Conservation (phyloP, 2,113 vertebrate species). For the Neodon shergylaensis region DNA sequence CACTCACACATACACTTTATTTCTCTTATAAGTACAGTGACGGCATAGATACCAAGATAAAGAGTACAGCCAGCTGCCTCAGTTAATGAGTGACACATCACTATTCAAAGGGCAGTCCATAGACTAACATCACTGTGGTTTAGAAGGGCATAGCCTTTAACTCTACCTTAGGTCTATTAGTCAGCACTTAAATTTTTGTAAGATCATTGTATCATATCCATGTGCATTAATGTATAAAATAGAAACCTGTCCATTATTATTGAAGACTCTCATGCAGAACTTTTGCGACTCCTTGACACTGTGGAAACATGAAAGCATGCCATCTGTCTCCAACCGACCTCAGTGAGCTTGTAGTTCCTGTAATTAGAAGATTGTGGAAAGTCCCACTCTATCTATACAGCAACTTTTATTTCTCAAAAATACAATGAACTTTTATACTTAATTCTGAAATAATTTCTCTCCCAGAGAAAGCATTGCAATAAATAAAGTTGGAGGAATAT, state of each 20-base stretch:
- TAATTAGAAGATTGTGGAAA: background rate
- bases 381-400: background rate
- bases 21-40: background rate
- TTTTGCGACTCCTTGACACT: background rate
- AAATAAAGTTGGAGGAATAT: background rate
- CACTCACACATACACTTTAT: background rate
- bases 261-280: background rate
- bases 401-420: background rate
- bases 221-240: background rate
- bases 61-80: fast-evolving
- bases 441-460: background rate
- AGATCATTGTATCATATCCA: background rate
- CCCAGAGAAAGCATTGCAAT: background rate
- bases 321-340: background rate
- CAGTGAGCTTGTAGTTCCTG: background rate
- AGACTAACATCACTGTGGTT: fast-evolving
- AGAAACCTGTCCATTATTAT: no score
- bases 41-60: no score
- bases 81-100: background rate
- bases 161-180: background rate
- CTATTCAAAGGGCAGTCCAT: background rate
- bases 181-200: background rate
- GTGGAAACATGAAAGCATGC: background rate
- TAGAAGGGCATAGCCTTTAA: background rate
- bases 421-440: background rate